Evolutionary conservation across 2,888 invertebrate species (phyloP).

Genomic region (Hipparchia sbordonii): DNA sequence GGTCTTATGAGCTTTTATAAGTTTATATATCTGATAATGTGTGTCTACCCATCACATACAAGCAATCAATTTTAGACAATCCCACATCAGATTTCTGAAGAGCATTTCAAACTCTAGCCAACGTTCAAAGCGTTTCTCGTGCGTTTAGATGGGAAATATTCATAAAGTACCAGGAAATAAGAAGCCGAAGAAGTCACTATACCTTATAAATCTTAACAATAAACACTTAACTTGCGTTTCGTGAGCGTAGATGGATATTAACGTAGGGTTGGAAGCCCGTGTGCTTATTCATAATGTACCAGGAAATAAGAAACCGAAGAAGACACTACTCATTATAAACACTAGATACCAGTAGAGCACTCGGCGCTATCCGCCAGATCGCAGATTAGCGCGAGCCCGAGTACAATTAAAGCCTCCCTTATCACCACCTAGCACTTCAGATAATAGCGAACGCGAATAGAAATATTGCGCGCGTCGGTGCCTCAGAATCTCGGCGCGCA

Average conservation of each 20-base stretch:
- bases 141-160: too few species aligned
- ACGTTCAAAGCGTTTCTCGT: too few species aligned
- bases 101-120: too few species aligned
- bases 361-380: constrained; percentile 18
- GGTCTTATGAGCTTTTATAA: background rate
- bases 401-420: constrained; percentile 48
- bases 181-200: background rate
- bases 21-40: background rate
- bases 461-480: constrained; percentile 63
- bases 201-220: background rate
- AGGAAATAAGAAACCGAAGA: constrained; percentile 10
- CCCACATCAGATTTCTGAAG: too few species aligned
- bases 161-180: background rate
- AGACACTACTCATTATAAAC: background rate
- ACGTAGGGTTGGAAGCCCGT: too few species aligned
- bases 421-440: constrained; percentile 61
- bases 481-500: constrained; percentile 72
- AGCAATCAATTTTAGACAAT: too few species aligned
- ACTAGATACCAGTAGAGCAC: constrained; percentile 19
- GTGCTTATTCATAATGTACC: background rate
- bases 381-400: constrained; percentile 32
- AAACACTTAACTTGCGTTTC: background rate
- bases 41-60: too few species aligned
- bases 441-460: constrained; percentile 61
- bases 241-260: too few species aligned